Base-by-base conservation (phyloP, 1,140 invertebrate genomes). In the Microplitis demolitor region DNA sequence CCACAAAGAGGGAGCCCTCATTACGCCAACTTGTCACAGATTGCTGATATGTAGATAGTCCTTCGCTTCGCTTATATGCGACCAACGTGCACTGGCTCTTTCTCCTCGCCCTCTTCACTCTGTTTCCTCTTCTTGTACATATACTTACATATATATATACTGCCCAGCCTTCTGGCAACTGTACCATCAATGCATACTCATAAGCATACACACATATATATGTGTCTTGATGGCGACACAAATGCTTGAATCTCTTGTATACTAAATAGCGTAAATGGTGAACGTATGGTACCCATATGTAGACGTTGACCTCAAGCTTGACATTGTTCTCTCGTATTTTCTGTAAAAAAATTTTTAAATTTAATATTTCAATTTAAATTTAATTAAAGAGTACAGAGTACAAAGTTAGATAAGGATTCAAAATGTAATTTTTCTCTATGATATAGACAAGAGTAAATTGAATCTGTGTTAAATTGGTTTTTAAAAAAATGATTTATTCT, bases 1-100 rank as follows among this genome's bases (percentile, higher is more conserved):
- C 71, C 73, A 77, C 77, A 79, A 80, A 80, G 79, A 78, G 75
- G 79, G 74, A 80, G 76, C 76, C 82, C 81, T 83, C 82, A 81
- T 83, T 82, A 83, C 80, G 79, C 81, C 79, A 83, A 83, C 80
- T 82, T 82, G 81, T 83, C 80, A 81, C 78, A 79, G 80, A 82
- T 82, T 78, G 72, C 78, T 74, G 80, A 83, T 81, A 80, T 77
- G 76, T 74, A 78, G 79, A 81, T 83, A 82, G 76, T 74, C 78
- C 54, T 74, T 78, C 75, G 72, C 74, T 77, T 66, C 63, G 63
- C 63, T 64, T 69, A 24, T 74, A 5, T 66, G 61, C 37, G 66
- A 45, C 62, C 54, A 45, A 24, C 31, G 31, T 62, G 33, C 60
- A 62, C n/a, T 62, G 33, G 68, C 37, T 16, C 56, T 58, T 58